Base-by-base conservation (phyloP, 2,113 vertebrate species). In the Todiramphus saurophagus region DNA sequence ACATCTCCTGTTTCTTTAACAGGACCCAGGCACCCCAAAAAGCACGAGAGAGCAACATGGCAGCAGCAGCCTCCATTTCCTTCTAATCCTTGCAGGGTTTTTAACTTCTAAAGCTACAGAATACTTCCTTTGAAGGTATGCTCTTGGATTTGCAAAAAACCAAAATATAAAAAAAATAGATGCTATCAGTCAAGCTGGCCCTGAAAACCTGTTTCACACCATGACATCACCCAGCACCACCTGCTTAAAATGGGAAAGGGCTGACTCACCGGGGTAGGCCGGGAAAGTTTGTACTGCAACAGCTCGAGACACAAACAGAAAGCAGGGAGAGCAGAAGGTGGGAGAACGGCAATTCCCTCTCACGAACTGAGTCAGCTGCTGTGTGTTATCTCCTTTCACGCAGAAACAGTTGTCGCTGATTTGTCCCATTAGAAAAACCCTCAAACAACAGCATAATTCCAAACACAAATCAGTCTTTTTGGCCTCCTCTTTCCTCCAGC, bases 191-290 rank as follows among this genome's bases (percentile, higher is more conserved):
- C 43, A 20, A 10, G 16, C 62, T 66, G 77, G 88, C 94, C 80
- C 86, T 62, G 53, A 16, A 91, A 96, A 70, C 83, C 62, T 60
- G 69, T 83, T 10, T 10, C 75, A 88, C 73, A 78, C 60, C 76
- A 79, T 92, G 92, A 95, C 83, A 78, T 93, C 93, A 95, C 39
- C 83, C 4, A 31, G 35, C 77, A 91, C 16, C 63, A 83, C 87
- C 79, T 83, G 72, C 88, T 81, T 43, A 35, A 93, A 87, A 75
- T 18, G 43, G 83, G 56, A 72, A 67, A 86, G 60, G 79, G 27
- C 75, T 94, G 94, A 95, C 56, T 96, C 90, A 95, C 90, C 1
- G 0, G 43, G 56, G 82, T 31, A 93, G 87, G 70, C 83, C 69
- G 68, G 64, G 17, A 37, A 81, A 74, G 48, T 58, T 92, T 50